Evolutionary conservation across 35 echinoderm and acorn worm species (phyloP).

Genomic region (Lytechinus variegatus): DNA sequence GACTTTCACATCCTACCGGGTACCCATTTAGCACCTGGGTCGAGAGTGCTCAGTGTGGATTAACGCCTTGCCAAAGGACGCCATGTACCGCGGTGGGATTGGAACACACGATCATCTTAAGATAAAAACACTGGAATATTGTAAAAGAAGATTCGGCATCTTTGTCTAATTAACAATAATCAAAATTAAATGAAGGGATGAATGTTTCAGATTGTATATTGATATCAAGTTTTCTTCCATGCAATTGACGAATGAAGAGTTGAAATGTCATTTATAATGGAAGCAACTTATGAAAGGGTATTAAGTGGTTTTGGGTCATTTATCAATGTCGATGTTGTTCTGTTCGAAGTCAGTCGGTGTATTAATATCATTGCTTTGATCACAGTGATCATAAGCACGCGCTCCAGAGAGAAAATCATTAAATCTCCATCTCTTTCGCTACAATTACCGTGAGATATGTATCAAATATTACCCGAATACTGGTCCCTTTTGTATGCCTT

Average conservation of each 20-base stretch:
- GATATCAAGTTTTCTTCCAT: too few relatives aligned
- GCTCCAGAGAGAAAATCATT: neutral
- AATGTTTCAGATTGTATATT: too few relatives aligned
- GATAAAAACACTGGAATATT: too few relatives aligned
- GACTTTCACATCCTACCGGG: too few relatives aligned
- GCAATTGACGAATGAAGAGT: neutral
- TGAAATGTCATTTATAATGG: neutral
- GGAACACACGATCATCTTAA: too few relatives aligned
- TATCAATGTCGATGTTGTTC: neutral
- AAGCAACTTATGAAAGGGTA: neutral
- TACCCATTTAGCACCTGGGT: too few relatives aligned
- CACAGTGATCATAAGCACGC: slow-evolving; percentile 9
- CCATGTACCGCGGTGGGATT: too few relatives aligned
- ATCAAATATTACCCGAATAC: neutral
- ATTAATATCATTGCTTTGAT: neutral
- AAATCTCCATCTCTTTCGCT: slow-evolving; percentile 11
- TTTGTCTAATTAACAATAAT: too few relatives aligned
- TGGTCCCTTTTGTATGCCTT: neutral
- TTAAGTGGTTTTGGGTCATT: neutral
- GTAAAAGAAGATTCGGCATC: too few relatives aligned
- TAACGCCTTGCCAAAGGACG: too few relatives aligned
- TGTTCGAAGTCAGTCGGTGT: neutral
- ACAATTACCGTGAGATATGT: neutral
- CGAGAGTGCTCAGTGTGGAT: too few relatives aligned
- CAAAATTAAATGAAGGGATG: too few relatives aligned